Evolutionary conservation across 2,888 invertebrate species (phyloP).

Genomic region (Trimorus sp.): DNA sequence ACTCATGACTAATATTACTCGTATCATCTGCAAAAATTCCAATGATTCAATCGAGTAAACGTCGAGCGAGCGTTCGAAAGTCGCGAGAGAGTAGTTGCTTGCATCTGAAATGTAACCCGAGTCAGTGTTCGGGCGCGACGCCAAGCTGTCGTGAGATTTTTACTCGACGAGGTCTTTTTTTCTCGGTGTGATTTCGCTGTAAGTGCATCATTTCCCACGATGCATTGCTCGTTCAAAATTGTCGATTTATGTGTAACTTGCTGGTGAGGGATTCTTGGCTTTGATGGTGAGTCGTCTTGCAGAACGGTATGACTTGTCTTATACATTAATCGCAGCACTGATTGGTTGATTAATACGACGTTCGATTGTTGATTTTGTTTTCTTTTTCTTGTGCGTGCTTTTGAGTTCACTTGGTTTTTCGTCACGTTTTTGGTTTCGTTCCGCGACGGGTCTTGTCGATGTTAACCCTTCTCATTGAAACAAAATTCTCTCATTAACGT

Average conservation of each 20-base stretch:
- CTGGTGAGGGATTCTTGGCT: slow-evolving; percentile 66
- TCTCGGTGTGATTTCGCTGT: slow-evolving; percentile 65
- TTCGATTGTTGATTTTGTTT: slow-evolving; percentile 36
- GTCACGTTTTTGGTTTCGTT: neutral
- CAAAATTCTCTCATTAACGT: too few relatives aligned
- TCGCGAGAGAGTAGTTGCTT: too few relatives aligned
- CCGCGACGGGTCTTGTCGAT: slow-evolving; percentile 14
- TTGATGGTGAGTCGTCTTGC: slow-evolving; percentile 67
- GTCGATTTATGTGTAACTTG: slow-evolving; percentile 65
- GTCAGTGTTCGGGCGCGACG: too few relatives aligned
- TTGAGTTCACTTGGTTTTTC: slow-evolving; percentile 33
- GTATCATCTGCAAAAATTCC: slow-evolving; percentile 57
- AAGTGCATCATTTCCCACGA: slow-evolving; percentile 66
- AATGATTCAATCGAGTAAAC: slow-evolving; percentile 47
- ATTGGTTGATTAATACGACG: slow-evolving; percentile 25
- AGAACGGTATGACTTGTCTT: slow-evolving; percentile 62
- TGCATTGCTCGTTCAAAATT: slow-evolving; percentile 66
- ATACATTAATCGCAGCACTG: slow-evolving; percentile 59
- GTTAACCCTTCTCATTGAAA: too few relatives aligned
- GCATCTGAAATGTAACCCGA: too few relatives aligned
- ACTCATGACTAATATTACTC: slow-evolving; percentile 59
- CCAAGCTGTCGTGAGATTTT: slow-evolving; percentile 37
- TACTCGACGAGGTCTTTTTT: slow-evolving; percentile 62
- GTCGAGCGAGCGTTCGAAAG: slow-evolving; percentile 19
- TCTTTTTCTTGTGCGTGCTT: slow-evolving; percentile 45